Base-by-base conservation (phyloP, 1,140 invertebrate species). In the Delia radicum region DNA sequence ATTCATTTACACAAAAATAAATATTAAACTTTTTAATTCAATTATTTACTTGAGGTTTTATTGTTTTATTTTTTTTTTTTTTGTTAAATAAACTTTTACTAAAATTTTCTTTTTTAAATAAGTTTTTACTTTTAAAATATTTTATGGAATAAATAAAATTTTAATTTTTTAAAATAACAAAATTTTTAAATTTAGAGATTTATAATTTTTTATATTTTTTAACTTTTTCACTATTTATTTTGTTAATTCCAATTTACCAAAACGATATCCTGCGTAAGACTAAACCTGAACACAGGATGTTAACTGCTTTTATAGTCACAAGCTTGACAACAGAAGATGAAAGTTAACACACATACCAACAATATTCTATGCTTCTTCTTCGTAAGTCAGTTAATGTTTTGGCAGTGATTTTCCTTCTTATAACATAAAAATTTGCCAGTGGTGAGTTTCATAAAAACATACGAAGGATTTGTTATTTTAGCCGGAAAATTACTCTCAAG, bases 271-370 rank as follows among this genome's bases (percentile, higher is more conserved):
- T 18, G 65, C n/a, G 13, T 69, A 8, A 31, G 21, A 69, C 65
- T 69, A 31, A 69, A 69, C 33, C 65, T 18, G 15, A 33, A 6
- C 24, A 21, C 65, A 37, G 65, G 29, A 69, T 37, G 65, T 69
- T 8, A 8, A 69, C n/a, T 18, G 65, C 65, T 69, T 69, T 69
- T 69, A 69, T 69, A 69, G 65, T 18, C 65, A 7, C 7, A 28
- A 69, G n/a, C 65, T 24, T 69, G 29, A 24, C 65, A 24, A 69
- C 65, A 21, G n/a, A 69, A 69, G 65, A 69, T 69, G 65, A 69
- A 33, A 69, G 48, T 55, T 55, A 21, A 55, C 4, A 1, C 6
- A 55, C 48, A 55, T 8, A 10, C 5, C 15, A 21, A 8, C 18
- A 10, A 21, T 21, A 18, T 55, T 2, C 48, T 55, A 6, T 55